A percentile compares a stretch with the other conserved stretches of the same genome.
Evolutionary conservation across 1,140 invertebrate species (phyloP).

Genomic region (Hydropsyche tenuis): DNA sequence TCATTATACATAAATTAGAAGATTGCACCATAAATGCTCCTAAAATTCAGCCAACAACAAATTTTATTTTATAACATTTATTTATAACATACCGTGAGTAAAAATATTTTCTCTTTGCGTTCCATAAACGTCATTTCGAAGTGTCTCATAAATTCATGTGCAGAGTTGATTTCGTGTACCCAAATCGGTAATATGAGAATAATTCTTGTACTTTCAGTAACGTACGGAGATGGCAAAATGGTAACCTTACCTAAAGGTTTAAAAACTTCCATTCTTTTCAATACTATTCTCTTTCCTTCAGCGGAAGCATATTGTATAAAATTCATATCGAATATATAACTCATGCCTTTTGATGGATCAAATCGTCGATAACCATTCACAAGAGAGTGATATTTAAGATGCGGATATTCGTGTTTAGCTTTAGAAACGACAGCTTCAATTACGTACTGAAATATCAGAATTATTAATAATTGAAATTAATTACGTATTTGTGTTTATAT

Average conservation of each 20-base stretch:
- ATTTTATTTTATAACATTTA: conserved; percentile 45
- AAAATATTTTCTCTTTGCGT: conserved; percentile 76
- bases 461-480: background rate
- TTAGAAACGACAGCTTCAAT: conserved; percentile 65
- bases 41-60: conserved; percentile 15
- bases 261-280: conserved; percentile 64
- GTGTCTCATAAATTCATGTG: conserved; percentile 70
- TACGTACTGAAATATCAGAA: conserved; percentile 63
- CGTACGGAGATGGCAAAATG: conserved; percentile 86
- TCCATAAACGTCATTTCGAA: conserved; percentile 77
- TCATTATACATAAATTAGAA: conserved; percentile 52
- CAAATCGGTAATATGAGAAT: conserved; percentile 72
- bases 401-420: conserved; percentile 65
- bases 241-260: conserved; percentile 85
- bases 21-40: conserved; percentile 19
- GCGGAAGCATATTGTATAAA: conserved; percentile 57
- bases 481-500: background rate
- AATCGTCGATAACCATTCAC: conserved; percentile 85
- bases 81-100: conserved; percentile 68
- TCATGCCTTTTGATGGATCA: conserved; percentile 86
- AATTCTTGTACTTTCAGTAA: conserved; percentile 86
- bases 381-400: conserved; percentile 64
- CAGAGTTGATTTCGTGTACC: conserved; percentile 60
- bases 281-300: conserved; percentile 37
- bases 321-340: conserved; percentile 83